phyloP scores from a whole-genome alignment of 2,113 vertebrate species.

The Castor canadensis region DNA sequence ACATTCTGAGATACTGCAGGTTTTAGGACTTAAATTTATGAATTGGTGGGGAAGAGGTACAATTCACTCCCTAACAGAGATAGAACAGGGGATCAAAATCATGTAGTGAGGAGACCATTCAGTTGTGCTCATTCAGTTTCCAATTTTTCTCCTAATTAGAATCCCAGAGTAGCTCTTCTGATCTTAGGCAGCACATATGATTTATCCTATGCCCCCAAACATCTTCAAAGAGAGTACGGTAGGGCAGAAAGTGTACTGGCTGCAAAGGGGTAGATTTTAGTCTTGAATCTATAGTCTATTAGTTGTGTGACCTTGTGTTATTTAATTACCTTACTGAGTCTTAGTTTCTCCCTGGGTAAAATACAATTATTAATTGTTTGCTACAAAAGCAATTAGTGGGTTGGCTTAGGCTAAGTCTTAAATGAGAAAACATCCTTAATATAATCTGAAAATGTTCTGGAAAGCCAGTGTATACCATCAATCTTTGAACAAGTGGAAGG shows the following conservation, averaged over 20 bases:
- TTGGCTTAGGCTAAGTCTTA: neutral
- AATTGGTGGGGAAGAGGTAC: neutral
- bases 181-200: neutral
- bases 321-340: neutral
- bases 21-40: neutral
- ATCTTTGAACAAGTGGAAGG: constrained; percentile 46
- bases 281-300: neutral
- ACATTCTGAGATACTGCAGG: neutral
- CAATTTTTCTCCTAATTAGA: neutral
- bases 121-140: neutral
- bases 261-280: neutral
- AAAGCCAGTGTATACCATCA: neutral
- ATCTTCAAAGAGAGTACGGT: neutral
- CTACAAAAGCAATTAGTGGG: neutral
- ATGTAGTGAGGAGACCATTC: neutral
- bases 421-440: neutral
- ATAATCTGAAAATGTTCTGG: constrained; percentile 1
- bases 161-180: neutral
- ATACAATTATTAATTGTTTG: constrained; percentile 1
- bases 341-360: neutral
- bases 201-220: neutral
- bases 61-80: neutral
- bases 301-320: neutral
- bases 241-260: rapidly evolving
- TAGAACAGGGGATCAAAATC: neutral